phyloP scores from a whole-genome alignment of 2,797 vertebrate species.

The Mus spretus region DNA sequence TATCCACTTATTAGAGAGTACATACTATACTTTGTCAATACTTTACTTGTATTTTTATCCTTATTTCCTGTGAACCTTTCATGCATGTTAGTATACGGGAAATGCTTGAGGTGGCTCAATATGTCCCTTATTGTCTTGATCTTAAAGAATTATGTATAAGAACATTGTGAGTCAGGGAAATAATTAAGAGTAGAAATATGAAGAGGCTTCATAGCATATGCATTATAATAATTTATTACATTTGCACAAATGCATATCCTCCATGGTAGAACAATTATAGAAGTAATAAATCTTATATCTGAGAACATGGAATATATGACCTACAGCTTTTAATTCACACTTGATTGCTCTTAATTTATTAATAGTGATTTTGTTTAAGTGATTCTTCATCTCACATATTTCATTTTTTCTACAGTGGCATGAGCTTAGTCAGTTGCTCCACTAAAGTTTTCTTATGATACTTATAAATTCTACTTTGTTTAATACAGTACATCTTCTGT shows the following conservation, averaged over 20 bases:
- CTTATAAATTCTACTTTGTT: conserved; percentile 61
- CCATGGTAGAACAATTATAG: conserved; percentile 23
- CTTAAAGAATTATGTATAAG: not conserved
- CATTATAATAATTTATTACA: conserved; percentile 59
- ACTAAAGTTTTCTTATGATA: conserved; percentile 39
- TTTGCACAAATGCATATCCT: conserved; percentile 59
- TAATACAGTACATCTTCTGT: not conserved
- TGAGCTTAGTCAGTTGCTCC: conserved; percentile 23
- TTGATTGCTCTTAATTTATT: conserved; percentile 71
- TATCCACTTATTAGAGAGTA: too few relatives aligned
- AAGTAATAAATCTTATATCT: conserved; percentile 58
- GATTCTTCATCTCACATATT: conserved; percentile 51
- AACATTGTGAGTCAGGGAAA: not conserved
- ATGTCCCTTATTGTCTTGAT: not conserved
- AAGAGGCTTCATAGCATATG: not conserved
- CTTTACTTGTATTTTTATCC: not conserved
- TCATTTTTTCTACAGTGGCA: conserved; percentile 37
- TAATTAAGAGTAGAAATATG: not conserved
- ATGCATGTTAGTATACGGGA: not conserved
- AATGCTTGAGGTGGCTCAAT: rapidly evolving
- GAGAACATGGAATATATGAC: conserved; percentile 38
- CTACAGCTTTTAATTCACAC: not conserved
- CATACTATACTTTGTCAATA: not conserved
- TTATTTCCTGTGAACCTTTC: not conserved
- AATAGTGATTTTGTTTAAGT: conserved; percentile 60